These are phyloP conservation scores for Podarcis cretensis DNA, from an alignment of 2,113 vertebrate genomes.

Conservation along the genomic window DNA sequence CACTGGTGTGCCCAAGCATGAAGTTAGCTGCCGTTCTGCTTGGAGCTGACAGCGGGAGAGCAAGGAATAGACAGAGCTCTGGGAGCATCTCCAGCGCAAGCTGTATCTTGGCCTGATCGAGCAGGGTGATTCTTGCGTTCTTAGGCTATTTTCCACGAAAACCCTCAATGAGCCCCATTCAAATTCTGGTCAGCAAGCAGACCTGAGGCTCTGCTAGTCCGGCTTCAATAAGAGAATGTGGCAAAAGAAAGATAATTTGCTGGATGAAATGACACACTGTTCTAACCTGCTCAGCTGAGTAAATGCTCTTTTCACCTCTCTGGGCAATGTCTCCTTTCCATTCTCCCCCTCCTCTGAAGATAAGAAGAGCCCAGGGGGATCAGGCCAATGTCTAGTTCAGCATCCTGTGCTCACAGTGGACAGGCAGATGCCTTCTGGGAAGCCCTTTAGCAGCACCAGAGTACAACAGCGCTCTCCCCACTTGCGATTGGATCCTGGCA, in stretches of 20 bases:
- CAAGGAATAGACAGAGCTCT: too few species aligned
- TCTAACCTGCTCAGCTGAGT: background rate
- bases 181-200: background rate
- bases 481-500: too few species aligned
- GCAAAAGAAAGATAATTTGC: background rate
- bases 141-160: background rate
- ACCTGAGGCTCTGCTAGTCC: background rate
- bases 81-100: too few species aligned
- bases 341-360: background rate
- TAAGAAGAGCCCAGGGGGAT: too few species aligned
- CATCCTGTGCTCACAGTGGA: too few species aligned
- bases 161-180: background rate
- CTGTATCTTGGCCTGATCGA: background rate
- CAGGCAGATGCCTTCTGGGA: too few species aligned
- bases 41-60: background rate
- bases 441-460: too few species aligned
- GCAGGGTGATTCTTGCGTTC: background rate
- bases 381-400: too few species aligned
- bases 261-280: slow-evolving; percentile 4
- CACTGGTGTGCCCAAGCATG: background rate
- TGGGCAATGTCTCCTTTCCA: background rate
- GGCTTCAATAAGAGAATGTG: background rate
- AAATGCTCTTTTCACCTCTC: slow-evolving; percentile 5
- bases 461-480: too few species aligned
- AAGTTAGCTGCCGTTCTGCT: background rate